Conservation (phyloP, 2,113 vertebrate genomes). For the Cryptomyrus ogoouensis region DNA sequence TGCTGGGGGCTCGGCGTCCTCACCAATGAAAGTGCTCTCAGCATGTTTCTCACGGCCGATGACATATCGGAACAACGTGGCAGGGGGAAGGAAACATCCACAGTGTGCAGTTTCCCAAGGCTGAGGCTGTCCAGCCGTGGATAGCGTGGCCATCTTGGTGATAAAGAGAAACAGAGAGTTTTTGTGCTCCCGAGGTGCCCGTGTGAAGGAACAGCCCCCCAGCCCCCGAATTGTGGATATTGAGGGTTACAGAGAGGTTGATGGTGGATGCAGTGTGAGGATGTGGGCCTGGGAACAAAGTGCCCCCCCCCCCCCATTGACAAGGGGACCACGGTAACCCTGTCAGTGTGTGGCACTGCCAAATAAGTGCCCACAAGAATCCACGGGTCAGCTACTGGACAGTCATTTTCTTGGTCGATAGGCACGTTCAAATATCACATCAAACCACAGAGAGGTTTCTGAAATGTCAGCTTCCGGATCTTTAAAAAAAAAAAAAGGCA, state of each 20-base stretch:
- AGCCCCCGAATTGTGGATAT: background rate
- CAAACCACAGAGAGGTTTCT: slow-evolving; percentile 27
- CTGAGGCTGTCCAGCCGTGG: background rate
- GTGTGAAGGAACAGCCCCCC: background rate
- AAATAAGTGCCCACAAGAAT: background rate
- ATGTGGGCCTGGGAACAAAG: background rate
- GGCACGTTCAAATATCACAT: slow-evolving; percentile 31
- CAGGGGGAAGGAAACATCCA: background rate
- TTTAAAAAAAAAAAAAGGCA: slow-evolving; percentile 11
- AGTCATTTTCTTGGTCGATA: background rate
- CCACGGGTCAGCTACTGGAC: background rate
- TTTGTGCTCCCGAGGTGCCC: background rate
- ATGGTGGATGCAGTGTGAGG: background rate
- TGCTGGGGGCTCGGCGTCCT: slow-evolving; percentile 37
- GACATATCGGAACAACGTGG: background rate
- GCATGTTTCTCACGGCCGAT: slow-evolving; percentile 10
- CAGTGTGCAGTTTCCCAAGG: background rate
- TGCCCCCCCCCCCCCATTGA: background rate
- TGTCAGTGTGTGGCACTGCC: background rate
- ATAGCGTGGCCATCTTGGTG: background rate
- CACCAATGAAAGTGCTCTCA: background rate
- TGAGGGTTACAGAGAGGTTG: background rate
- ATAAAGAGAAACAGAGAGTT: slow-evolving; percentile 3
- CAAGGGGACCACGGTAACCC: background rate
- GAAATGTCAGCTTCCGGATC: slow-evolving; percentile 35